Evolutionary conservation across 2,888 invertebrate genomes (phyloP), one percentile per base, ranked within the genome.

Genomic region (Acronicta aceris): DNA sequence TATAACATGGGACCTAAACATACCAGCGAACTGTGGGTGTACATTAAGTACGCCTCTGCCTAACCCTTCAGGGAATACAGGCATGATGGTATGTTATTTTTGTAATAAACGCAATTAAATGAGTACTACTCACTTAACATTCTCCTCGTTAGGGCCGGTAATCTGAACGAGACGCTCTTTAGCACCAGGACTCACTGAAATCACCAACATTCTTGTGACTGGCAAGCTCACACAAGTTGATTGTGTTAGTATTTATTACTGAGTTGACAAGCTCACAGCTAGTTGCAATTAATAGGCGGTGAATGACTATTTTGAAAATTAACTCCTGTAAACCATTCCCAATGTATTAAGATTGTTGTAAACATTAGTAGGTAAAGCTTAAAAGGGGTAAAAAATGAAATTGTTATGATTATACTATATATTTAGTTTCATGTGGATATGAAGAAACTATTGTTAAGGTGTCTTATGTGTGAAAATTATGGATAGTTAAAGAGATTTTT

Each of bases 131-230:
- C 92, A 98, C 98, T 97, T 97, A 68, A 99, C 98, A 91, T 98
- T 98, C 86, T 98, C 98, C 95, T 98, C 98, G 81, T 97, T 97
- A 30, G 98, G 98, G 66, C 99, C 99, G 68, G 98, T 99, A 81
- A 99, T 99, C 94, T 99, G 99, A 82, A 99, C 98, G 81, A 98
- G 96, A 84, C 99, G 96, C 95, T 99, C 99, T 95, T 98, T 98
- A 64, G 98, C 98, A 81, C 98, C 98, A 76, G 98, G 98, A 90
- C 97, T 98, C 74, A 99, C 99, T 98, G 95, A 65, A 96, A 87
- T 81, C 76, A 79, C 46, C 56, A 63, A 64, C 16, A 47, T 30
- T 8, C 27, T 54, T 41, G 46, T 72, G 73, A 80, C 52, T 62
- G 65, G 64, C 63, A 60, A 59, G 70, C 69, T 57, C 53, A 57